These are phyloP conservation scores for Rhagologus leucostigma DNA, from an alignment of 2,113 vertebrate genomes.

Conservation along the genomic window DNA sequence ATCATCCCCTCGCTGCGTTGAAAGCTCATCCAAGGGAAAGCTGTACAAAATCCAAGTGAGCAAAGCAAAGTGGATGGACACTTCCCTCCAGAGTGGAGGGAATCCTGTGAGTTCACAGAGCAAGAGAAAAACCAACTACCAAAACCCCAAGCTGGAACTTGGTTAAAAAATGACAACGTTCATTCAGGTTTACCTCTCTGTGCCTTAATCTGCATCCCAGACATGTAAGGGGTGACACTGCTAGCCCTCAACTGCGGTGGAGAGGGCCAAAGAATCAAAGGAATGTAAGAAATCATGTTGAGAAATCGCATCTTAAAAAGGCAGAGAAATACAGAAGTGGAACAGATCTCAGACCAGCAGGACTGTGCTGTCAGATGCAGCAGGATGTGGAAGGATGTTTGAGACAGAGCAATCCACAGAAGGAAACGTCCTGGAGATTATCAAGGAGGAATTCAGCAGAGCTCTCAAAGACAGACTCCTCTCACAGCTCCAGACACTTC, in stretches of 20 bases:
- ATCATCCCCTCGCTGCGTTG: rapidly evolving
- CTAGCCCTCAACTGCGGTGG: background rate
- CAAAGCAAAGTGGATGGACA: background rate
- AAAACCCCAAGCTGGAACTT: background rate
- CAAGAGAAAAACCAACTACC: background rate
- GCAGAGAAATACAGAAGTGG: background rate
- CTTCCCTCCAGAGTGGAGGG: background rate
- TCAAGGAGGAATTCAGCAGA: rapidly evolving
- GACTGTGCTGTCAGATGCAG: background rate
- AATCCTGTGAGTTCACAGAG: background rate
- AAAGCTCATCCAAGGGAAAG: background rate
- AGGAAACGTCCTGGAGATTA: background rate
- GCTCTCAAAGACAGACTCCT: background rate
- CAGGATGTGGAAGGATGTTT: background rate
- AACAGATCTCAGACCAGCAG: background rate
- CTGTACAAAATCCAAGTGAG: background rate
- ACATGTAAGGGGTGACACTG: background rate
- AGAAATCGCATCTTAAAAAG: background rate
- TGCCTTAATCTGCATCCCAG: background rate
- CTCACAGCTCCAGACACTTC: background rate
- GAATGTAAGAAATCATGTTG: background rate
- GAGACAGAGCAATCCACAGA: background rate
- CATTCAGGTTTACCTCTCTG: background rate
- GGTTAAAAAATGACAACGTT: background rate
- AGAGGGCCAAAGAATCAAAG: background rate